Evolutionary conservation across 2,113 vertebrate species (phyloP).

Genomic region (Butorides virescens): DNA sequence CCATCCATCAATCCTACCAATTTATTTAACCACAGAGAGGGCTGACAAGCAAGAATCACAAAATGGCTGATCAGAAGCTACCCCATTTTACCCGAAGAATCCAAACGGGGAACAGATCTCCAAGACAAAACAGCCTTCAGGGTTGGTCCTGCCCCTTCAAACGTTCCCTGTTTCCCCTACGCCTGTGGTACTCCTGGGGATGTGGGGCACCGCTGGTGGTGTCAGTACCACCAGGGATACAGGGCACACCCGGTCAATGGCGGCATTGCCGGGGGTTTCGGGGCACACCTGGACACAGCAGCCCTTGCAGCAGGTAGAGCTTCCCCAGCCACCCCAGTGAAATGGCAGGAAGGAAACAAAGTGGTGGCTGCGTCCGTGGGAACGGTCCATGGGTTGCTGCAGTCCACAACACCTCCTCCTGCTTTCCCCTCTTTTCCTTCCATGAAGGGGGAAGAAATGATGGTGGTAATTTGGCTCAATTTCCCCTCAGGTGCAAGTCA

Average conservation of each 20-base stretch:
- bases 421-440: not conserved
- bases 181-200: not conserved
- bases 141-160: not conserved
- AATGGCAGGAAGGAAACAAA: not conserved
- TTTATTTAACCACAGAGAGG: not conserved
- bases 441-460: not conserved
- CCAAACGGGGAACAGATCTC: not conserved
- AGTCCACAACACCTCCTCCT: not conserved
- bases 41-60: not conserved
- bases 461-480: not conserved
- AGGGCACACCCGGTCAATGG: accelerated
- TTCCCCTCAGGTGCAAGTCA: not conserved
- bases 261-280: accelerated
- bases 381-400: not conserved
- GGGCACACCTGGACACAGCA: accelerated
- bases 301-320: not conserved
- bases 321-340: not conserved
- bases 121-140: not conserved
- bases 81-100: not conserved
- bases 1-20: accelerated
- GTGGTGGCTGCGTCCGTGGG: not conserved
- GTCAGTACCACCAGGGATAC: not conserved
- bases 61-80: not conserved
- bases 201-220: not conserved
- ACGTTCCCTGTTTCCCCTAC: accelerated